phyloP scores from a whole-genome alignment of 2,113 vertebrate species.

The Hydrochoerus hydrochaeris region DNA sequence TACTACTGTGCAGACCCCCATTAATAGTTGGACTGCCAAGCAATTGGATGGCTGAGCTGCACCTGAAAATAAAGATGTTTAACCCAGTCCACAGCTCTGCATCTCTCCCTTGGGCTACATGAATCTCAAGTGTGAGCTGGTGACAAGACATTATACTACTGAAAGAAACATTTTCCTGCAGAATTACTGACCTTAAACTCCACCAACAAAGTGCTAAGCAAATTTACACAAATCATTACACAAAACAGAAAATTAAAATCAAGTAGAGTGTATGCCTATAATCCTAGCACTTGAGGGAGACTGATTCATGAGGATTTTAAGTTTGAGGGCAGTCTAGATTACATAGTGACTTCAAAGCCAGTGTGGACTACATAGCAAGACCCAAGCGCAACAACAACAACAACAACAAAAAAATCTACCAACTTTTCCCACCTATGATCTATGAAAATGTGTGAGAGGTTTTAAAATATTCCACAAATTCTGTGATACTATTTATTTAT shows the following conservation, averaged over 20 bases:
- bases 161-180: background rate
- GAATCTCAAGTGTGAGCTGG: background rate
- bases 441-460: background rate
- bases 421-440: background rate
- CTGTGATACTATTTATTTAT: background rate
- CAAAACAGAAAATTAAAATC: background rate
- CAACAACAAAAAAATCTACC: background rate
- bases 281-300: background rate
- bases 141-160: background rate
- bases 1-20: background rate
- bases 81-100: background rate
- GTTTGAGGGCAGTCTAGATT: background rate
- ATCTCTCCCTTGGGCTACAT: background rate
- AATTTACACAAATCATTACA: background rate
- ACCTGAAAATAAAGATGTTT: background rate
- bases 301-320: background rate
- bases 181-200: background rate
- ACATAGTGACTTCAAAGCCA: background rate
- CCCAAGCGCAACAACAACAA: background rate
- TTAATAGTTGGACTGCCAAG: background rate
- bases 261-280: background rate
- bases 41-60: background rate
- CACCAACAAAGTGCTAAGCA: background rate
- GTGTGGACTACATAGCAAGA: background rate
- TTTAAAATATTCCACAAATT: slow-evolving; percentile 31